Percentiles rank a stretch among this genome's conserved stretches.
These are phyloP conservation scores for Acipenser oxyrinchus DNA, from an alignment of 2,797 vertebrate genomes.

Conservation along the genomic window DNA sequence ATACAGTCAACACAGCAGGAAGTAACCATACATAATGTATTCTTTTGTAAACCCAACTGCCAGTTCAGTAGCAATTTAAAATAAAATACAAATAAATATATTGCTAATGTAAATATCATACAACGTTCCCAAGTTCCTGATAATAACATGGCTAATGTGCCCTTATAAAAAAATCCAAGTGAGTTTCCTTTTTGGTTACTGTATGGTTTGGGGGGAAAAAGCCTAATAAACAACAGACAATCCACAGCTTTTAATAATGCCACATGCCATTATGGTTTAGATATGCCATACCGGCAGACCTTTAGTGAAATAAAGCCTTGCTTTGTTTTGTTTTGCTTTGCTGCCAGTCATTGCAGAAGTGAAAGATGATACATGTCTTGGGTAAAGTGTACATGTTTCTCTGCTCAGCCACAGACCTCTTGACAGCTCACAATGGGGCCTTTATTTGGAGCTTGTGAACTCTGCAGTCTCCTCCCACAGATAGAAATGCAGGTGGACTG, in stretches of 20 bases:
- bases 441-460: conserved; percentile 30
- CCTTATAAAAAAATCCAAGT: too few relatives aligned
- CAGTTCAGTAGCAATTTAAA: too few relatives aligned
- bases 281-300: conserved; percentile 29
- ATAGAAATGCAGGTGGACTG: conserved; percentile 40
- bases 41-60: too few relatives aligned
- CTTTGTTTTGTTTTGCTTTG: conserved; percentile 34
- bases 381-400: conserved; percentile 43
- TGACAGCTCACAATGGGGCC: conserved; percentile 44
- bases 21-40: too few relatives aligned
- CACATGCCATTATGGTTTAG: conserved; percentile 20
- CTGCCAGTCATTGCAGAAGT: conserved; percentile 28
- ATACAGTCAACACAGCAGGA: too few relatives aligned
- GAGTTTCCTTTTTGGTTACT: conserved; percentile 14
- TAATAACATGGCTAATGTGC: too few relatives aligned
- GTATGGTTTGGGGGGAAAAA: not conserved
- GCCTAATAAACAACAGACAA: conserved; percentile 21
- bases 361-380: conserved; percentile 42
- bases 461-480: conserved; percentile 20
- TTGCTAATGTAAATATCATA: not conserved
- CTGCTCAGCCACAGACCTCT: conserved; percentile 39
- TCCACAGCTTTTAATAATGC: not conserved
- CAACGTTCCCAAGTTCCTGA: too few relatives aligned
- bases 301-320: conserved; percentile 32
- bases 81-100: too few relatives aligned